These are phyloP conservation scores for Dolichotis patagonum DNA, from an alignment of 2,113 vertebrate species.

Conservation along the genomic window DNA sequence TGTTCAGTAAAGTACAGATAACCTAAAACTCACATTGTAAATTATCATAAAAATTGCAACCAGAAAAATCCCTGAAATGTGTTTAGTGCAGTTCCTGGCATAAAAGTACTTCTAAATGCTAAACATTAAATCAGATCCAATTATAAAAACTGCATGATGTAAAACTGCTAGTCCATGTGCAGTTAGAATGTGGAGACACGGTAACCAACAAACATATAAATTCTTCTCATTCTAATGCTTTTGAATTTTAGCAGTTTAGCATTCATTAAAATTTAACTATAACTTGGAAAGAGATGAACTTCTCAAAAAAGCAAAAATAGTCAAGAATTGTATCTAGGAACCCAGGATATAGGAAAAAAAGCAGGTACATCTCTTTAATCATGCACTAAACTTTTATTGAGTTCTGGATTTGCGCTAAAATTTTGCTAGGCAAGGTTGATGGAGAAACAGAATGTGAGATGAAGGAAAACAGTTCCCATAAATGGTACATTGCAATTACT, in stretches of 20 bases:
- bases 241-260: slow-evolving; percentile 40
- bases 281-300: slow-evolving; percentile 1
- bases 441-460: neutral
- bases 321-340: neutral
- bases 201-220: slow-evolving; percentile 50
- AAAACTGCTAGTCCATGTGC: slow-evolving; percentile 44
- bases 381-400: neutral
- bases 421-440: neutral
- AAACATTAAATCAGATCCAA: slow-evolving; percentile 48
- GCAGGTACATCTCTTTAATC: neutral
- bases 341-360: slow-evolving; percentile 45
- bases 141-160: slow-evolving; percentile 41
- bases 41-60: neutral
- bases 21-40: neutral
- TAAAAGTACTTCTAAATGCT: slow-evolving; percentile 21
- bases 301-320: slow-evolving; percentile 17
- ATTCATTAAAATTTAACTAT: slow-evolving; percentile 54
- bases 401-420: neutral
- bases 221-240: slow-evolving; percentile 29
- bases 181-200: slow-evolving; percentile 43
- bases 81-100: neutral
- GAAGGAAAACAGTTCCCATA: neutral
- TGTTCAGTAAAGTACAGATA: slow-evolving; percentile 39
- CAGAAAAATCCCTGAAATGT: slow-evolving; percentile 37
- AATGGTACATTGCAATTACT: neutral